Evolutionary conservation across 1,140 invertebrate species (phyloP).

Genomic region (Pectinophora gossypiella): DNA sequence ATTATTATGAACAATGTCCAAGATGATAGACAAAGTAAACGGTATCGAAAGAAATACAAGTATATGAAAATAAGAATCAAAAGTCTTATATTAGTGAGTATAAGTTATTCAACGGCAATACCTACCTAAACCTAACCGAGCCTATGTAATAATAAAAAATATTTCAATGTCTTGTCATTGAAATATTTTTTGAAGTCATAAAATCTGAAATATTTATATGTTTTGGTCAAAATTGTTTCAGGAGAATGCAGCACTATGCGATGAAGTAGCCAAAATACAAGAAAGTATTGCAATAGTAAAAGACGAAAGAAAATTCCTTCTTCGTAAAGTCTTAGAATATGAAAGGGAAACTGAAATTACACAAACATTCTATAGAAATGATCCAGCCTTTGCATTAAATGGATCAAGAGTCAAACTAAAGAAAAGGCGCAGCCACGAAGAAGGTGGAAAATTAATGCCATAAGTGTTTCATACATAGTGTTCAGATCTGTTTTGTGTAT

Average conservation of each 20-base stretch:
- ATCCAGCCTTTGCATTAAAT: constrained; percentile 34
- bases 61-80: constrained; percentile 52
- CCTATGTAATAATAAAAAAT: too few species aligned
- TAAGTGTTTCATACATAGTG: too few species aligned
- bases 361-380: constrained; percentile 37
- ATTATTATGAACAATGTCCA: constrained; percentile 38
- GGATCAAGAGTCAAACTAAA: constrained; percentile 51
- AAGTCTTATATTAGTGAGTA: constrained; percentile 49
- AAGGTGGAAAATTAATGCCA: constrained; percentile 38
- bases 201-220: background rate
- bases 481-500: too few species aligned
- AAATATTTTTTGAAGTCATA: background rate
- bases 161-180: too few species aligned
- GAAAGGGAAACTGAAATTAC: constrained; percentile 76
- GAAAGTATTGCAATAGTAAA: constrained; percentile 84
- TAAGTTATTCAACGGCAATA: background rate
- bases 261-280: constrained; percentile 86
- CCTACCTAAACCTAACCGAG: background rate
- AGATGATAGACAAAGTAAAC: constrained; percentile 45
- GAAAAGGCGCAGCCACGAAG: constrained; percentile 52
- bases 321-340: constrained; percentile 80
- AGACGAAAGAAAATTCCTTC: constrained; percentile 84
- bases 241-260: constrained; percentile 89
- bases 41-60: constrained; percentile 54
- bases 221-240: constrained; percentile 40